phyloP scores from a whole-genome alignment of 2,113 vertebrate genomes.

The Misgurnus anguillicaudatus region DNA sequence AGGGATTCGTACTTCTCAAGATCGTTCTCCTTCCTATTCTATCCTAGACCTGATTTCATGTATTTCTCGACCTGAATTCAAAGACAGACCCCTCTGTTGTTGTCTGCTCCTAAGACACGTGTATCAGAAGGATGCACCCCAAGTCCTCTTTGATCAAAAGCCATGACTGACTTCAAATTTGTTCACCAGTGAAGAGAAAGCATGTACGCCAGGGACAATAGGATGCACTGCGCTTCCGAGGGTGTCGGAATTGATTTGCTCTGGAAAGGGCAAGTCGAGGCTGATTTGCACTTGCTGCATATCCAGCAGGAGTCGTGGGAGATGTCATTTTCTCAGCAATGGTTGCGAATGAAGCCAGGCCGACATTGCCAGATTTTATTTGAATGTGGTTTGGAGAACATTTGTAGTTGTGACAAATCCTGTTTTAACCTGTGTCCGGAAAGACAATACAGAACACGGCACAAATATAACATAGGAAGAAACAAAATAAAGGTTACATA shows the following conservation, averaged over 20 bases:
- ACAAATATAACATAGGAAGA: background rate
- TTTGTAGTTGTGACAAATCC: background rate
- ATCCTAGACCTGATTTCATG: background rate
- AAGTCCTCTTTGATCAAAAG: conserved; percentile 43
- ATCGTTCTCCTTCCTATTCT: conserved; percentile 26
- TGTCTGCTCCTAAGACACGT: background rate
- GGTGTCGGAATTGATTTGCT: conserved; percentile 11
- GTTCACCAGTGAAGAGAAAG: conserved; percentile 10
- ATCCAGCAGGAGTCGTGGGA: conserved; percentile 6
- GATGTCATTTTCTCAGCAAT: conserved; percentile 17
- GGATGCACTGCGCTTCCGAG: conserved; percentile 12
- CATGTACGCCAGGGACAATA: conserved; percentile 3
- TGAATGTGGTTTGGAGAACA: no score
- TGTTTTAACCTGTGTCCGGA: no score
- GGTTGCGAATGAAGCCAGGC: background rate
- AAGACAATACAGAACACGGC: background rate
- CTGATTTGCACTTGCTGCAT: conserved; percentile 30
- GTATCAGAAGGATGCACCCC: conserved; percentile 16
- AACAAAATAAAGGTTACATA: background rate
- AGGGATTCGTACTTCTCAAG: background rate
- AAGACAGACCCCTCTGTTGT: background rate
- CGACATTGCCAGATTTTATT: no score
- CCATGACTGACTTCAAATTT: conserved; percentile 25
- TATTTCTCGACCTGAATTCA: conserved; percentile 38
- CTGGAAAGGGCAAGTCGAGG: conserved; percentile 14